A percentile compares a stretch with the other conserved stretches of the same genome.
Evolutionary conservation across 2,113 vertebrate genomes (phyloP).

Genomic region (Leuciscus idus): DNA sequence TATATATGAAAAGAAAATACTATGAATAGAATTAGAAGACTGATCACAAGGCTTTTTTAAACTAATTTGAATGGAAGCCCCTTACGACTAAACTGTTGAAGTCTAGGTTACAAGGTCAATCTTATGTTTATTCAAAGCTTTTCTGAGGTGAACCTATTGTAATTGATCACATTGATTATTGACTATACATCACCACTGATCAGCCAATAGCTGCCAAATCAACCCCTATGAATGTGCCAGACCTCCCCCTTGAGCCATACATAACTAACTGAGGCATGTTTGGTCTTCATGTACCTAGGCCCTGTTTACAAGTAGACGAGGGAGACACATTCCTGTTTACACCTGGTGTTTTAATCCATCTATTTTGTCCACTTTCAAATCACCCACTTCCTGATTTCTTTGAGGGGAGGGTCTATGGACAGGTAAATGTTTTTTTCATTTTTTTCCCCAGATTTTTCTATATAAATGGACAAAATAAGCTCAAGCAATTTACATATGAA

Average conservation of each 20-base stretch:
- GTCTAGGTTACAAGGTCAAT: constrained; percentile 44
- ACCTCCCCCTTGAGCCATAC: neutral
- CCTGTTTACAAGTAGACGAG: no score
- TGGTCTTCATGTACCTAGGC: neutral
- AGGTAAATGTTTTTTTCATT: no score
- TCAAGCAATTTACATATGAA: no score
- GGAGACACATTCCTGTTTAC: no score
- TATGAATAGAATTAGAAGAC: neutral
- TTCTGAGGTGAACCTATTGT: constrained; percentile 19
- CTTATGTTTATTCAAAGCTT: constrained; percentile 52
- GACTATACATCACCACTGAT: constrained; percentile 52
- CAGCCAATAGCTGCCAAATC: constrained; percentile 46
- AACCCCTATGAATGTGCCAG: constrained; percentile 34
- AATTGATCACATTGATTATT: constrained; percentile 59
- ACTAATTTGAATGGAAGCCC: neutral
- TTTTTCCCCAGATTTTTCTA: no score
- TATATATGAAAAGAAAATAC: neutral
- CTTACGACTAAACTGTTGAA: neutral
- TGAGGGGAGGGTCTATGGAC: no score
- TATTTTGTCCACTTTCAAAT: no score
- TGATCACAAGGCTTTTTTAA: neutral
- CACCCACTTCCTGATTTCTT: no score
- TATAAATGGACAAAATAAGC: no score
- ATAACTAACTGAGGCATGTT: neutral
- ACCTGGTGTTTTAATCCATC: no score